phyloP scores from a whole-genome alignment of 1,140 invertebrate species.

The Ips typographus region DNA sequence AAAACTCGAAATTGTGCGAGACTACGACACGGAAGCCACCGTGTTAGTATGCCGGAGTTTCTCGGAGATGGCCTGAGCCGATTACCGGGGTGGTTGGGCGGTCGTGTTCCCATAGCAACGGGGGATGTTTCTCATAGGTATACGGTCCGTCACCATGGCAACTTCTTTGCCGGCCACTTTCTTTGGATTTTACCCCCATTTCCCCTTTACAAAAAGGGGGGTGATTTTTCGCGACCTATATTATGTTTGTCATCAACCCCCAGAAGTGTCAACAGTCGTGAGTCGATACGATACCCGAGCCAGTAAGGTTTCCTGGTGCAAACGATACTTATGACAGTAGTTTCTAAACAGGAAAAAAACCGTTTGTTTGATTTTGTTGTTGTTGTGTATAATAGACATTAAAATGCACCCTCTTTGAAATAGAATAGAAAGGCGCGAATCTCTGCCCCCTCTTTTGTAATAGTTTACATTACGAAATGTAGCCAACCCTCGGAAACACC shows the following conservation, averaged over 20 bases:
- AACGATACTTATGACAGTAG: constrained; percentile 15
- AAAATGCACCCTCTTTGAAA: constrained; percentile 21
- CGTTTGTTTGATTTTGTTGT: not conserved
- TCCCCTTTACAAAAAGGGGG: not conserved
- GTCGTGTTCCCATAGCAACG: constrained; percentile 36
- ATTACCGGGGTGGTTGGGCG: constrained; percentile 42
- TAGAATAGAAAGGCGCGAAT: constrained; percentile 8
- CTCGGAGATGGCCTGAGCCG: constrained; percentile 36
- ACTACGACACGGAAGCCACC: constrained; percentile 23
- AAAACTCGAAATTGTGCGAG: constrained; percentile 29
- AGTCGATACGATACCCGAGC: constrained; percentile 21
- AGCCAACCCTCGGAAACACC: constrained; percentile 31
- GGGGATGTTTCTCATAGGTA: constrained; percentile 25
- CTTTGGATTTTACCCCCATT: not conserved
- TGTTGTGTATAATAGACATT: constrained; percentile 6
- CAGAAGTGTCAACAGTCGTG: constrained; percentile 5
- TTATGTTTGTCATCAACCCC: constrained; percentile 23
- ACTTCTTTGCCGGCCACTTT: constrained; percentile 6
- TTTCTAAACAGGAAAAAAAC: not conserved
- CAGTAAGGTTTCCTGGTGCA: constrained; percentile 12
- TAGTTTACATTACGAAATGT: constrained; percentile 32
- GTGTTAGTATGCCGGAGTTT: constrained; percentile 34
- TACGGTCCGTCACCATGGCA: constrained; percentile 27
- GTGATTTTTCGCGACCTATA: constrained; percentile 10
- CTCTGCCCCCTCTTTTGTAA: constrained; percentile 22